Base-by-base conservation (phyloP, 1,140 invertebrate species). In the Formica exsecta region DNA sequence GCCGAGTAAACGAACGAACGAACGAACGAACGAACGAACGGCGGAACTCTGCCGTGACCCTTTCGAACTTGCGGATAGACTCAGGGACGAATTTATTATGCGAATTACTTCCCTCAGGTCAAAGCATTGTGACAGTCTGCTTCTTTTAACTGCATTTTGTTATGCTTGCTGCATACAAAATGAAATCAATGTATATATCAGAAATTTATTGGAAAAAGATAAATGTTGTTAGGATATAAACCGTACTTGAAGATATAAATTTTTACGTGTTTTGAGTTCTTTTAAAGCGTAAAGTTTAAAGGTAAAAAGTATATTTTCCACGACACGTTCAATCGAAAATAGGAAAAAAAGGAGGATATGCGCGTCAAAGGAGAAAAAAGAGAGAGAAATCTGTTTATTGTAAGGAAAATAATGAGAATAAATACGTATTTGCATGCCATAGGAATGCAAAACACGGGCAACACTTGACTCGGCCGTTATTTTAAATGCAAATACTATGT, bases 401-500 rank as follows among this genome's bases (percentile, higher is more conserved):
- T 51, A 66, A 66, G 13, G 75, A 36, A 61, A 75, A 75, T 41
- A 13, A 79, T 16, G 61, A 22, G 25, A 66, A 41, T 79, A 51
- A 79, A 79, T 29, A 77, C 11, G 3, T 22, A 29, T 65, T 13
- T 65, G 61, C 54, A 41, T 16, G 29, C 75, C 29, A 48, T 66
- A 54, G 41, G 61, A 79, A 79, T 79, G 75, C 61, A 48, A 79
- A 79, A 79, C 41, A 66, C 51, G 61, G 61, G 11, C 75, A 36
- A 29, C 41, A 19, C 41, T 77, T 22, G 41, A 79, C 61, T 79
- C 29, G 16, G 36, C 41, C 75, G 41, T 22, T 79, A 79, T 66
- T 79, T 79, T 48, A 79, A 79, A 79, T 79, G 75, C 51, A 79
- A 66, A 79, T 79, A 48, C 62, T 79, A 77, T 65, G 75, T 65